Base-by-base conservation (phyloP, 2,888 invertebrate species). In the Prosopocoilus inquinatus region DNA sequence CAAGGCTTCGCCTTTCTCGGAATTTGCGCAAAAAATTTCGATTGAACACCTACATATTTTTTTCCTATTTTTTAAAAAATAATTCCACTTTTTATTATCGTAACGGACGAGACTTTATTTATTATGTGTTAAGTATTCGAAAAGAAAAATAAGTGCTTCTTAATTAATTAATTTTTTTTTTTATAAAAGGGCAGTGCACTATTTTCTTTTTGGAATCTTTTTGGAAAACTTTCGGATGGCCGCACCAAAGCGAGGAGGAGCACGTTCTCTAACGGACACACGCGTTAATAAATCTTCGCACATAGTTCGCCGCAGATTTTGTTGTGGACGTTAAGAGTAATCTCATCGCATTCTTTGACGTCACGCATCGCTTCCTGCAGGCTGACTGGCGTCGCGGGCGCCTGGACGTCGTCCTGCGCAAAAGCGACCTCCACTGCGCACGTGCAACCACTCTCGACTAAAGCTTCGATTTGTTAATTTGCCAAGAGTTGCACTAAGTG, bases 401-500 rank as follows among this genome's bases (percentile, higher is more conserved):
- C 69, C 70, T 65, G 71, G 73, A 68, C 67, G 65, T 62, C 80
- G 80, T 64, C 82, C 82, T 79, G 82, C 81, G 75, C 75, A 75
- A 73, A 65, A 60, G 79, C 75, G 70, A 66, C 68, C 58, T 78
- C 68, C 62, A 64, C 74, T 53, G 81, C 80, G 53, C 80, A 80
- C 63, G 53, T 74, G 82, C 80, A 66, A 69, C 63, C 61, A 64
- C 61, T 64, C 60, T 60, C 61, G 68, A 71, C 71, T 69, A 70
- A n/a, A 69, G 64, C 70, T 74, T 75, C 75, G 75, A 75, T 75
- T 74, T 72, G 73, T 70, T 73, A 75, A 75, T 73, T 73, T 70
- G 60, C 62, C 56, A 63, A 62, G 63, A 63, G 57, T 61, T 52
- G 48, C 52, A 48, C 52, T 51, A 48, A 38, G 52, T 57, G 56